These are phyloP conservation scores for Zaprionus inermis DNA, from an alignment of 1,140 invertebrate genomes.

Conservation along the genomic window DNA sequence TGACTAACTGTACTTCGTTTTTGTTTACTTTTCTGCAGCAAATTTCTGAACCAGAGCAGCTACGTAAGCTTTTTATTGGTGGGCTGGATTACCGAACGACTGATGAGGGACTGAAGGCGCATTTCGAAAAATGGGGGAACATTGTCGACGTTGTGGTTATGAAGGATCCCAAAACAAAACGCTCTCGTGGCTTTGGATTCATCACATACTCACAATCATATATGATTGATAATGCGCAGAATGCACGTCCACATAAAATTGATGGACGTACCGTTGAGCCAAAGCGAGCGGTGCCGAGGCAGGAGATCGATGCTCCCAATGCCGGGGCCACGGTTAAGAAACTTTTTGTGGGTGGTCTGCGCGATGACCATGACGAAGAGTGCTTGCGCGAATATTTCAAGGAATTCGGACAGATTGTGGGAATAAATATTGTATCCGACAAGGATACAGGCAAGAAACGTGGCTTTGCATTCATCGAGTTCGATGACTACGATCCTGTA, in stretches of 20 bases:
- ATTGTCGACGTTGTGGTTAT: constrained; percentile 99
- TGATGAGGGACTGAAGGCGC: constrained; percentile 95
- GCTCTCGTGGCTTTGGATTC: constrained; percentile 98
- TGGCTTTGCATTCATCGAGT: constrained; percentile 98
- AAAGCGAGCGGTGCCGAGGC: constrained; percentile 97
- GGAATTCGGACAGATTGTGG: constrained; percentile 92
- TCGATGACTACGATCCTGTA: constrained; percentile 98
- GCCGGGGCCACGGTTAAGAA: constrained; percentile 97
- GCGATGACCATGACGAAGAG: constrained; percentile 95
- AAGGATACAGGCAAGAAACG: constrained; percentile 96
- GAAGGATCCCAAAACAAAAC: constrained; percentile 97
- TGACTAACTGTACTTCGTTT: constrained; percentile 56
- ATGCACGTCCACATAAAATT: constrained; percentile 90
- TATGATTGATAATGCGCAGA: constrained; percentile 98
- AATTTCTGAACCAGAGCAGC: constrained; percentile 93
- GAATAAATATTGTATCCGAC: constrained; percentile 95
- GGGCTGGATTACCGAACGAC: constrained; percentile 98
- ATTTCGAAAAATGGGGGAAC: constrained; percentile 98
- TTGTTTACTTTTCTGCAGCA: constrained; percentile 41
- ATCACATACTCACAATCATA: constrained; percentile 96
- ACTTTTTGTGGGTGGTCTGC: constrained; percentile 96
- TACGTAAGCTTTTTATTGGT: constrained; percentile 98
- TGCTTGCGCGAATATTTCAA: constrained; percentile 94
- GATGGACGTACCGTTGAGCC: constrained; percentile 96
- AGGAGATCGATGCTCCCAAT: constrained; percentile 96